Percentiles rank a stretch among this genome's conserved stretches.
phyloP scores from a whole-genome alignment of 2,797 vertebrate species.

The Chromis chromis region DNA sequence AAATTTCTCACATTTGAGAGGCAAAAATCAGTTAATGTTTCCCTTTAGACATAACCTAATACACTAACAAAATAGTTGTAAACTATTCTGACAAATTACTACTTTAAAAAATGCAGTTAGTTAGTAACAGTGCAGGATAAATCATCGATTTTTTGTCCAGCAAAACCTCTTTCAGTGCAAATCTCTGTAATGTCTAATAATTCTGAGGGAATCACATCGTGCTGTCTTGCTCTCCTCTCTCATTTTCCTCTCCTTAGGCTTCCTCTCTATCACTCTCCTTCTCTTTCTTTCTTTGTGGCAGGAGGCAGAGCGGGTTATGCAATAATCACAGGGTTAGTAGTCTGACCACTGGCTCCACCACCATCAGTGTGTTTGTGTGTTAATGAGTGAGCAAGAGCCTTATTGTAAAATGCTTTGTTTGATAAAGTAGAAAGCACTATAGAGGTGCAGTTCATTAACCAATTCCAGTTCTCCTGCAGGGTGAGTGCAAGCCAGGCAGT shows the following conservation, averaged over 20 bases:
- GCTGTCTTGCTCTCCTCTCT: no score
- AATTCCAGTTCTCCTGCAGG: conserved; percentile 62
- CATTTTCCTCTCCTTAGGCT: no score
- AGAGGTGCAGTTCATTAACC: background rate
- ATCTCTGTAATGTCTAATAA: no score
- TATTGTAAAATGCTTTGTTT: conserved; percentile 3
- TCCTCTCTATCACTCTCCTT: background rate
- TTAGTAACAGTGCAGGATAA: background rate
- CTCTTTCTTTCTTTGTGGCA: no score
- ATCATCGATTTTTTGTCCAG: no score
- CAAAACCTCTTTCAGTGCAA: no score
- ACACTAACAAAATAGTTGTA: background rate
- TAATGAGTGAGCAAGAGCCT: background rate
- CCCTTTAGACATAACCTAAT: background rate
- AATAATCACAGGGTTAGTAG: no score
- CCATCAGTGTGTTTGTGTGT: background rate
- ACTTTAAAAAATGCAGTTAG: background rate
- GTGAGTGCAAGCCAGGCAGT: conserved; percentile 67
- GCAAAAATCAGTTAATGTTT: no score
- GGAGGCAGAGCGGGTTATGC: no score
- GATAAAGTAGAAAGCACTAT: background rate
- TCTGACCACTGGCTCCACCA: background rate
- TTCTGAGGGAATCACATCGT: no score
- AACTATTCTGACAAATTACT: background rate
- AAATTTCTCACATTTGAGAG: no score